Conservation (phyloP, 2,888 invertebrate genomes). For the Anoplius nigerrimus region DNA sequence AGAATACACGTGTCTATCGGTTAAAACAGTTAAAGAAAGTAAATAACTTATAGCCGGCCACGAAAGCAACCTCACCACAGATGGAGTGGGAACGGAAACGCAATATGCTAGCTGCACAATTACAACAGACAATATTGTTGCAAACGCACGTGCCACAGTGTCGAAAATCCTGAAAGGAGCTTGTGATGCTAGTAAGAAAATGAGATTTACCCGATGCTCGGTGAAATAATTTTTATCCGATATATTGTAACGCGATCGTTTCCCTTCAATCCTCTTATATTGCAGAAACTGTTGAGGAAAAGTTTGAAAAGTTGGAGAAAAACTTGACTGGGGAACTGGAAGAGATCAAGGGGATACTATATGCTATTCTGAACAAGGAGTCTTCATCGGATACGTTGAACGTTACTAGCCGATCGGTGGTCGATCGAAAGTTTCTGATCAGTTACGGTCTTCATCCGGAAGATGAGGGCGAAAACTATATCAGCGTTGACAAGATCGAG, state of each 20-base stretch:
- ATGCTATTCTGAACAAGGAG: slow-evolving; percentile 12
- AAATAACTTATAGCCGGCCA: slow-evolving; percentile 22
- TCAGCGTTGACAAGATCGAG: background rate
- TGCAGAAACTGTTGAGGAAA: slow-evolving; percentile 59
- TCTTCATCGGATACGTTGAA: background rate
- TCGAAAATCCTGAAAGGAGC: slow-evolving; percentile 72
- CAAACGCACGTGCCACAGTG: slow-evolving; percentile 72
- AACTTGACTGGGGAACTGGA: slow-evolving; percentile 50
- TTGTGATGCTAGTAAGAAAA: slow-evolving; percentile 67
- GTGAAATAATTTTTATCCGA: background rate
- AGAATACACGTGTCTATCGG: background rate
- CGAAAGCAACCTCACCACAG: slow-evolving; percentile 31
- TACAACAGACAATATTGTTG: slow-evolving; percentile 70
- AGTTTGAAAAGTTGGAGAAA: slow-evolving; percentile 54
- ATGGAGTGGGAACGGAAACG: slow-evolving; percentile 65
- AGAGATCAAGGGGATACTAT: slow-evolving; percentile 48
- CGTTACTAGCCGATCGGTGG: no score
- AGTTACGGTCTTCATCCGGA: background rate
- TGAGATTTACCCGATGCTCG: background rate
- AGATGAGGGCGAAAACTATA: background rate
- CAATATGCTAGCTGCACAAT: slow-evolving; percentile 72
- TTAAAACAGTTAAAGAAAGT: no score
- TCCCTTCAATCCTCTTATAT: background rate
- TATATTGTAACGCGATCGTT: background rate
- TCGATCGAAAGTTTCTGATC: no score